phyloP scores from a whole-genome alignment of 2,113 vertebrate genomes.

The Antechinus stuartii region DNA sequence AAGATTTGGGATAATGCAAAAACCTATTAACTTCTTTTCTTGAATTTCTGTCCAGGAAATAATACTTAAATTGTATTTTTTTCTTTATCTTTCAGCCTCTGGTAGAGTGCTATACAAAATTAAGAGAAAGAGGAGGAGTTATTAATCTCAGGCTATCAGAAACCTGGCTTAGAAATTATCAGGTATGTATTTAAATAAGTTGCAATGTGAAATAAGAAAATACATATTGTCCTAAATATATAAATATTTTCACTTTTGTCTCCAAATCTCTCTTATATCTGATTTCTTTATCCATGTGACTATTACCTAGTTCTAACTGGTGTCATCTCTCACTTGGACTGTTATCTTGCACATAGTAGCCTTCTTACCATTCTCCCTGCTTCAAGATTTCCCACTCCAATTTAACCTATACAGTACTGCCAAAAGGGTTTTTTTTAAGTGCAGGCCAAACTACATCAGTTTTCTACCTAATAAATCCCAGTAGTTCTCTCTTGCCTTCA shows the following conservation, averaged over 20 bases:
- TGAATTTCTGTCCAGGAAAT: not conserved
- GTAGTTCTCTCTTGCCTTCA: not conserved
- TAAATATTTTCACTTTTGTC: not conserved
- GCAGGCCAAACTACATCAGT: not conserved
- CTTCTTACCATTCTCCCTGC: not conserved
- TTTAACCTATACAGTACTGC: not conserved
- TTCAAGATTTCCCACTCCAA: not conserved
- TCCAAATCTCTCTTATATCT: not conserved
- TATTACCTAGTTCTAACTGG: too few relatives aligned
- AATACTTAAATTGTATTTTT: not conserved
- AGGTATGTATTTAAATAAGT: conserved; percentile 85
- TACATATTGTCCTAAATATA: not conserved
- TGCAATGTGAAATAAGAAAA: not conserved
- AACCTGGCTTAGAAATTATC: conserved; percentile 96
- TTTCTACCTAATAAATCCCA: not conserved
- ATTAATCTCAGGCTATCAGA: conserved; percentile 93
- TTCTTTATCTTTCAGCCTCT: conserved; percentile 87
- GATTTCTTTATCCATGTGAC: not conserved
- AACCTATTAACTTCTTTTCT: not conserved
- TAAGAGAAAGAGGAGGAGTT: conserved; percentile 92
- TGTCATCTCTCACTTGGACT: not conserved
- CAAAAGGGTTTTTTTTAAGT: not conserved
- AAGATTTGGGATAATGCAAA: not conserved
- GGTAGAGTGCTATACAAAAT: conserved; percentile 95
- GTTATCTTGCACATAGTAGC: not conserved